A percentile compares a stretch with the other conserved stretches of the same genome.
These are phyloP conservation scores for Atractosteus spatula DNA, from an alignment of 2,113 vertebrate species.

Conservation along the genomic window DNA sequence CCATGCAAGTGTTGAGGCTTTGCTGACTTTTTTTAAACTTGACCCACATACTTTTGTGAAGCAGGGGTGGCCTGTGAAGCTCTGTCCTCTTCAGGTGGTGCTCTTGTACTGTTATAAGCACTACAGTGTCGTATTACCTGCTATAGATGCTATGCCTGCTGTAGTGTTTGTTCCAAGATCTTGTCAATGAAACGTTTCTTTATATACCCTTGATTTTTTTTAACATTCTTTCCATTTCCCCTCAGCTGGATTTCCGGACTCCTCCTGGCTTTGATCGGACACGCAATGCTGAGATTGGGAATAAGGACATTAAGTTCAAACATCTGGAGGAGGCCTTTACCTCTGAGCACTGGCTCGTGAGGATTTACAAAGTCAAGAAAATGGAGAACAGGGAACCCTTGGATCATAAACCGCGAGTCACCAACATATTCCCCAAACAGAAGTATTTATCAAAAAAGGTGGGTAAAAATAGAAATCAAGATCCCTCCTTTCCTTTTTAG, in stretches of 20 bases:
- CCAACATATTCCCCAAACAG: constrained; percentile 84
- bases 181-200: too few species aligned
- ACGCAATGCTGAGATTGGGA: constrained; percentile 94
- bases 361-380: constrained; percentile 96
- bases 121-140: too few species aligned
- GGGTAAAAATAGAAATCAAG: constrained; percentile 26
- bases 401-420: constrained; percentile 85
- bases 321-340: constrained; percentile 97
- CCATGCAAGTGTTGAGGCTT: too few species aligned
- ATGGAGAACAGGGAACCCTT: constrained; percentile 87
- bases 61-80: too few species aligned
- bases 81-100: too few species aligned
- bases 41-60: too few species aligned
- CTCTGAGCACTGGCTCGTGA: constrained; percentile 96
- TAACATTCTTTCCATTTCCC: constrained; percentile 2
- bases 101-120: too few species aligned
- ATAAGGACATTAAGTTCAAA: constrained; percentile 95
- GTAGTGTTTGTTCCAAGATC: too few species aligned
- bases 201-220: too few species aligned
- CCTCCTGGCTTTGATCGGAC: constrained; percentile 96
- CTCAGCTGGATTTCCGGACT: constrained; percentile 92
- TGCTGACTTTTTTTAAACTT: too few species aligned
- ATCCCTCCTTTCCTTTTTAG: too few species aligned
- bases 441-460: constrained; percentile 98
- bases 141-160: too few species aligned